Base-by-base conservation (phyloP, 1,140 invertebrate genomes). In the Phymorhynchus buccinoides region DNA sequence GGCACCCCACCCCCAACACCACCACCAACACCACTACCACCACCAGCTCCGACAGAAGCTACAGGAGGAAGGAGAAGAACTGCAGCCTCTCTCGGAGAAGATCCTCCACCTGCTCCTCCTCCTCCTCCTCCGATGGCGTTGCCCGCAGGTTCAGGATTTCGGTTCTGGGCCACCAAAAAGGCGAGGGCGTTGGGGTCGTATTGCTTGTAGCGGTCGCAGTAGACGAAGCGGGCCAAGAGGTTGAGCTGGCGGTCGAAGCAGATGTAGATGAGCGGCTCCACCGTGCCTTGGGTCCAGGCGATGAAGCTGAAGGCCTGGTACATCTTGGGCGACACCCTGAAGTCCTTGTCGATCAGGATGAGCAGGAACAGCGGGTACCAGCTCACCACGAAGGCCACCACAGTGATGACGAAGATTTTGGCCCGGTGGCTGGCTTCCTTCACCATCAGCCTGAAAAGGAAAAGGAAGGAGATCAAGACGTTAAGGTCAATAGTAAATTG, bases 351-450 rank as follows among this genome's bases (percentile, higher is more conserved):
- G 32, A 92, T 87, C 18, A 93, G 44, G 39, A 92, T 92, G 22
- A 93, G 88, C 14, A 92, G 84, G 85, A 93, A 93, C 35, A 92
- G 88, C n/a, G 93, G 93, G 85, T 93, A 93, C 93, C 93, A 93
- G 83, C 92, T 92, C 12, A 93, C 48, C 14, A 92, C 87, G 84
- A 91, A 93, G 18, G 90, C 86, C 9, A 91, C 83, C 0, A 88
- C 89, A 37, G 92, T 91, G 27, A 90, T 87, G 66, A 92, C 90
- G 87, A 93, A 91, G 27, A 93, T 90, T 82, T 91, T 91, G 41
- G 90, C 91, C n/a, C 92, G 88, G 81, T 91, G 91, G 79, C 89
- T 89, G 22, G 91, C 91, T 73, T 91, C 90, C 52, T 88, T 85
- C 30, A 92, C 88, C 83, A 85, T 62, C 75, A 78, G 37, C 73